Percentiles rank a stretch among this genome's conserved stretches.
Evolutionary conservation across 2,113 vertebrate species (phyloP).

Genomic region (Sarotherodon lohbergeri): DNA sequence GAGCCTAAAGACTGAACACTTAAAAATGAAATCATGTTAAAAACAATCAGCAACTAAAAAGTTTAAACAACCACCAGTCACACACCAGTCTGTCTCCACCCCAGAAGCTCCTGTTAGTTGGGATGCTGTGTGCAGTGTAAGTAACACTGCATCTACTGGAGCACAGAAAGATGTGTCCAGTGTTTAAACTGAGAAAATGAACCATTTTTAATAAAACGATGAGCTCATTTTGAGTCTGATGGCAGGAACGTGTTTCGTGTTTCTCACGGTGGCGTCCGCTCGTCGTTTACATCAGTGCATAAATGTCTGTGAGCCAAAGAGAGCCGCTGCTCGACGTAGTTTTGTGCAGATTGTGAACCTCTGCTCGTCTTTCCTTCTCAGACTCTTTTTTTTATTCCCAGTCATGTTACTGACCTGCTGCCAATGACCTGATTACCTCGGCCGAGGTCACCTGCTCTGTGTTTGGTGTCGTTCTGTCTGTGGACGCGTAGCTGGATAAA

Average conservation of each 20-base stretch:
- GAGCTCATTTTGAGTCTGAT: not conserved
- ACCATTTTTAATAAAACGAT: not conserved
- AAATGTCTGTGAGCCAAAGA: not conserved
- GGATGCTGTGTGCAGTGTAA: not conserved
- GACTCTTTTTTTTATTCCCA: not conserved
- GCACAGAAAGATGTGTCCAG: not conserved
- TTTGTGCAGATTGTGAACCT: not conserved
- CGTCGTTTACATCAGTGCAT: not conserved
- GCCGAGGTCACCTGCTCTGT: rapidly evolving
- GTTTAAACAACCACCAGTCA: not conserved
- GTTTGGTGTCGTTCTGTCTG: not conserved
- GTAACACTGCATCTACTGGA: not conserved
- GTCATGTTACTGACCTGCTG: not conserved
- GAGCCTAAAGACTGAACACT: not conserved
- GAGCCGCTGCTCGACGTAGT: rapidly evolving
- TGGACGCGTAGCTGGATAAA: not conserved
- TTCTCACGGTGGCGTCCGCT: not conserved
- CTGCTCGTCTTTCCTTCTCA: not conserved
- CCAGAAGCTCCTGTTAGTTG: not conserved
- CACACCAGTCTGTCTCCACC: not conserved
- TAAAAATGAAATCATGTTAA: not conserved
- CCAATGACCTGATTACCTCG: rapidly evolving
- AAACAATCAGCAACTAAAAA: not conserved
- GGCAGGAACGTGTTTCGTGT: not conserved
- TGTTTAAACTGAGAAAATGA: not conserved